phyloP scores from a whole-genome alignment of 2,797 vertebrate genomes.

The Myripristis murdjan region DNA sequence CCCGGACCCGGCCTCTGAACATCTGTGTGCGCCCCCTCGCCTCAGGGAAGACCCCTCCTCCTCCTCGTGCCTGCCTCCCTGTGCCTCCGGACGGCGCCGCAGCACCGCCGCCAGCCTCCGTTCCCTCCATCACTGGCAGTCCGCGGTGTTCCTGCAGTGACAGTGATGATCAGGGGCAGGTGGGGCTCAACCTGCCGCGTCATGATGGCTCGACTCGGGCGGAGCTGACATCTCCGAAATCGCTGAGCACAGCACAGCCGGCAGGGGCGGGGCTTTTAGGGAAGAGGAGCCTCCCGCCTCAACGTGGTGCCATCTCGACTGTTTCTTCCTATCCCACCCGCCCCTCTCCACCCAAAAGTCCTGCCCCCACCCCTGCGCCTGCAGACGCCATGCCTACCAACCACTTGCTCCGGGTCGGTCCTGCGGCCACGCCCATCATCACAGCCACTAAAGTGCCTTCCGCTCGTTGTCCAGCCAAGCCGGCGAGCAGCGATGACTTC shows the following conservation, averaged over 20 bases:
- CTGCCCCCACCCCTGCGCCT: background rate
- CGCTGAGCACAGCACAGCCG: conserved; percentile 10
- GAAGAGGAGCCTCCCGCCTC: conserved; percentile 66
- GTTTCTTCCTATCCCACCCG: conserved; percentile 30
- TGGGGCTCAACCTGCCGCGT: conserved; percentile 13
- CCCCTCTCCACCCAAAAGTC: conserved; percentile 59
- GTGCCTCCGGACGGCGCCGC: conserved; percentile 62
- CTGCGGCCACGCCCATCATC: conserved; percentile 69
- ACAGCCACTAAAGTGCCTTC: conserved; percentile 89
- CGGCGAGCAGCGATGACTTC: background rate
- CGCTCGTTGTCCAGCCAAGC: conserved; percentile 60
- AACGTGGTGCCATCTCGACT: background rate
- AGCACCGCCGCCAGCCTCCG: conserved; percentile 18
- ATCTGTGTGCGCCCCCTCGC: conserved; percentile 55
- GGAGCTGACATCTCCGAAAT: conserved; percentile 66
- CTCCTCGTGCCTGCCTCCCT: conserved; percentile 74
- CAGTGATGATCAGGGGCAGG: conserved; percentile 58
- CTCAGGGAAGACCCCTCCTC: conserved; percentile 73
- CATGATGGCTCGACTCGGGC: conserved; percentile 45
- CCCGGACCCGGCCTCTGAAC: conserved; percentile 19
- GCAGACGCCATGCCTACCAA: conserved; percentile 84
- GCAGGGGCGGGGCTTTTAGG: conserved; percentile 43
- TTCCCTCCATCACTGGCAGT: background rate
- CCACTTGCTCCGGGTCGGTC: conserved; percentile 79
- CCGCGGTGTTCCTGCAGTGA: conserved; percentile 25